These are phyloP conservation scores for Pseudomyrmex gracilis DNA, from an alignment of 1,140 invertebrate species.

Conservation along the genomic window DNA sequence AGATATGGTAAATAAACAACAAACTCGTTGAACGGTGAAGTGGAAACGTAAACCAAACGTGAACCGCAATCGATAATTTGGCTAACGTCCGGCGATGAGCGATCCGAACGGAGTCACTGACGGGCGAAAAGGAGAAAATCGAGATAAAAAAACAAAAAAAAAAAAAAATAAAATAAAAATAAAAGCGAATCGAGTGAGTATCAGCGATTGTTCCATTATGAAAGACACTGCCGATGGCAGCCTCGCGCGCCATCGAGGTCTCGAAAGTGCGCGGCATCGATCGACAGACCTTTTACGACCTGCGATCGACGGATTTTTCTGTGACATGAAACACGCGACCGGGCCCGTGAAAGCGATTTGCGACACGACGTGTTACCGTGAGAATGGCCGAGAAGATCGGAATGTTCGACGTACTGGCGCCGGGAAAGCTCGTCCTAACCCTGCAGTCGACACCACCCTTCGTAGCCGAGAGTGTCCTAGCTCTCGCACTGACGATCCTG, in stretches of 20 bases:
- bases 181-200: constrained; percentile 27
- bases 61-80: constrained; percentile 21
- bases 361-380: constrained; percentile 50
- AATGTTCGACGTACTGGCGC: constrained; percentile 77
- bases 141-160: too few relatives aligned
- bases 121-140: neutral
- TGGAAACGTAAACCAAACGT: neutral
- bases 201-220: constrained; percentile 73
- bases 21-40: too few relatives aligned
- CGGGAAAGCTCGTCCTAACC: constrained; percentile 76
- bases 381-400: constrained; percentile 63
- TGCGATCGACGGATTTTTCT: constrained; percentile 33
- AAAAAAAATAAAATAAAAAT: too few relatives aligned
- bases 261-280: constrained; percentile 56
- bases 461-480: constrained; percentile 77
- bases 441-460: constrained; percentile 77
- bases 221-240: constrained; percentile 63
- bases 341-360: constrained; percentile 5
- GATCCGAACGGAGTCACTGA: constrained; percentile 7
- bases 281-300: constrained; percentile 30
- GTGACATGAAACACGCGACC: constrained; percentile 44
- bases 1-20: too few relatives aligned
- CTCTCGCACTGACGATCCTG: constrained; percentile 75
- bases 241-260: constrained; percentile 11
- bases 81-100: neutral